These are phyloP conservation scores for Porites rus DNA, from an alignment of 92 coral and sea anemone species.

Conservation along the genomic window DNA sequence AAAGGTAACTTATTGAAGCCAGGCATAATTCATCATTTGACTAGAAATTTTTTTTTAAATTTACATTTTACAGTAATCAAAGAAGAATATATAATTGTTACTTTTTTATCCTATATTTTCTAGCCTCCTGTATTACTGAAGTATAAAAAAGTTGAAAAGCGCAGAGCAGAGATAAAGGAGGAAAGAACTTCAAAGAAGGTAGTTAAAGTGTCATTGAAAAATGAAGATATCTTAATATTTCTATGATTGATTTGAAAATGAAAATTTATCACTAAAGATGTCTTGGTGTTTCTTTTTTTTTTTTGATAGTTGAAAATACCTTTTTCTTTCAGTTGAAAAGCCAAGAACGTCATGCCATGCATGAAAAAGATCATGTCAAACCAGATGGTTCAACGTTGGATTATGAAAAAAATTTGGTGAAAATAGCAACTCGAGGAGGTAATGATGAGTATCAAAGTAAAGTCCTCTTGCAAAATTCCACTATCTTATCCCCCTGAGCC, in stretches of 20 bases:
- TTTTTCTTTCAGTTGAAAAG: slow-evolving; percentile 49
- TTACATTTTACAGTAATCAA: too few relatives aligned
- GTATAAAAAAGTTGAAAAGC: slow-evolving; percentile 82
- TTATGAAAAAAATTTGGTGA: slow-evolving; percentile 77
- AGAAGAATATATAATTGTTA: too few relatives aligned
- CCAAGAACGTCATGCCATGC: slow-evolving; percentile 79
- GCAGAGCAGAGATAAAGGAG: slow-evolving; percentile 75
- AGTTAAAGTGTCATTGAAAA: neutral
- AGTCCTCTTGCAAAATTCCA: too few relatives aligned
- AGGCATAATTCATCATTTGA: too few relatives aligned
- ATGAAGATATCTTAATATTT: neutral
- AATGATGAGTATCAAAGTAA: neutral
- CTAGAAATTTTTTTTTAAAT: too few relatives aligned
- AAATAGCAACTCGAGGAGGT: slow-evolving; percentile 96
- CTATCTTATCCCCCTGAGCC: too few relatives aligned
- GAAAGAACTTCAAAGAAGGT: slow-evolving; percentile 74
- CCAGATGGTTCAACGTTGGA: slow-evolving; percentile 80
- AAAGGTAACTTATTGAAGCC: too few relatives aligned
- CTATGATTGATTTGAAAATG: neutral
- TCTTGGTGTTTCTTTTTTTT: neutral
- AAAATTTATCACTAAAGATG: neutral
- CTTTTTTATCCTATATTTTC: neutral
- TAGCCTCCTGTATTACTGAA: slow-evolving; percentile 88
- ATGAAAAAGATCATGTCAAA: slow-evolving; percentile 81
- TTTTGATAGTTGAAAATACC: neutral